Evolutionary conservation across 2,888 invertebrate genomes (phyloP).

Genomic region (Conchocele bisecta): DNA sequence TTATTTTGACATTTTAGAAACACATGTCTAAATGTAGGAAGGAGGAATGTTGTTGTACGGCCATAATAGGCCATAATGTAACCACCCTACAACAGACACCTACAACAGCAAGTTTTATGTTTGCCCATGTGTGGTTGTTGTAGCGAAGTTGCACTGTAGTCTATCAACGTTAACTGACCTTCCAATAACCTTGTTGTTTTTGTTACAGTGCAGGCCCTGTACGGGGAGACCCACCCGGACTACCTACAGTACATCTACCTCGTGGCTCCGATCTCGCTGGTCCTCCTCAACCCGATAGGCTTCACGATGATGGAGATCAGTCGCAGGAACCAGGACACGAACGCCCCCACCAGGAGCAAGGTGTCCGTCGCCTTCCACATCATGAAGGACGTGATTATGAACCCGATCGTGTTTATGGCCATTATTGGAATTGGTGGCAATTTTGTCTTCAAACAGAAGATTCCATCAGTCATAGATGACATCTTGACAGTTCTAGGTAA

Average conservation of each 20-base stretch:
- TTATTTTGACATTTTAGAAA: no score
- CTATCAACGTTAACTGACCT: no score
- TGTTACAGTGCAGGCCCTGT: slow-evolving; percentile 87
- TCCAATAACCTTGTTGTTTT: neutral
- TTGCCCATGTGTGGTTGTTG: no score
- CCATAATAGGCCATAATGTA: no score
- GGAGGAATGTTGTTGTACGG: no score
- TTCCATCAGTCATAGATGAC: slow-evolving; percentile 90
- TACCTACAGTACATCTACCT: slow-evolving; percentile 95
- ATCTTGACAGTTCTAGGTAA: slow-evolving; percentile 87
- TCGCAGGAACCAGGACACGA: slow-evolving; percentile 32
- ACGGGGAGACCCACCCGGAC: slow-evolving; percentile 92
- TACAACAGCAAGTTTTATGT: no score
- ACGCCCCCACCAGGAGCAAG: slow-evolving; percentile 5
- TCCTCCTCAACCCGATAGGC: slow-evolving; percentile 95
- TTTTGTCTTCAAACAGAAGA: slow-evolving; percentile 89
- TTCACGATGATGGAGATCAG: slow-evolving; percentile 94
- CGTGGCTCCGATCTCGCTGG: slow-evolving; percentile 96
- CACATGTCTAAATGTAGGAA: no score
- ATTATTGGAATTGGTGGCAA: slow-evolving; percentile 94
- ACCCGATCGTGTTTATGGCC: slow-evolving; percentile 96
- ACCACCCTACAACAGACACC: no score
- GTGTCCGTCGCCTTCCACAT: slow-evolving; percentile 63
- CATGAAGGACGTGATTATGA: slow-evolving; percentile 86
- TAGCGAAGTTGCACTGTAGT: no score